Conservation (phyloP, 64 coral and sea anemone species). For the Catalaphyllia jardinei region DNA sequence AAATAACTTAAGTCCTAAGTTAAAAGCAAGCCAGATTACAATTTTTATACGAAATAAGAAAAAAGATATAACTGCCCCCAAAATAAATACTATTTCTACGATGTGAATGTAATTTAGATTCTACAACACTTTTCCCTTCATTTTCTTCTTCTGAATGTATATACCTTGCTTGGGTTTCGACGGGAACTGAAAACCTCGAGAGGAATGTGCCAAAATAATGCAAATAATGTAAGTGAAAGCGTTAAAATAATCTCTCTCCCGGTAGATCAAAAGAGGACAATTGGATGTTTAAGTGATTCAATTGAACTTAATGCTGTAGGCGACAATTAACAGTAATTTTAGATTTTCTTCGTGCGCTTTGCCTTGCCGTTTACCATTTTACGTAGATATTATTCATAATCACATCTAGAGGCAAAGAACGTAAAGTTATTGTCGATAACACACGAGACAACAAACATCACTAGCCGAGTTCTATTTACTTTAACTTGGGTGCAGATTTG, state of each 20-base stretch:
- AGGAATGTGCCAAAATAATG: background rate
- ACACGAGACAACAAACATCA: background rate
- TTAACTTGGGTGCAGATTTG: background rate
- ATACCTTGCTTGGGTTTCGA: background rate
- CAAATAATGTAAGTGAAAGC: background rate
- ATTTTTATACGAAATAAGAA: background rate
- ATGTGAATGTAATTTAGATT: background rate
- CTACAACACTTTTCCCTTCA: background rate
- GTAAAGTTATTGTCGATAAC: no score
- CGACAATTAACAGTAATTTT: background rate
- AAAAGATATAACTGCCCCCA: background rate
- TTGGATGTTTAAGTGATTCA: background rate
- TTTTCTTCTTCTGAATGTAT: background rate
- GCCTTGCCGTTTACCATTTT: background rate
- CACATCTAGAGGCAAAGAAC: background rate
- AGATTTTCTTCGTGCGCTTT: background rate
- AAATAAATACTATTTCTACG: background rate
- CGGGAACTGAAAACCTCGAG: background rate
- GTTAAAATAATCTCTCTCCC: background rate
- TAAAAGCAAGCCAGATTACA: background rate
- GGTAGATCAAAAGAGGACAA: background rate
- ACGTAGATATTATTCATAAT: background rate
- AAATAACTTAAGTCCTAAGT: background rate
- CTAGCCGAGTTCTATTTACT: background rate
- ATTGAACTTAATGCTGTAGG: background rate